Base-by-base conservation (phyloP, 2,797 vertebrate species). In the Cyclopterus lumpus region DNA sequence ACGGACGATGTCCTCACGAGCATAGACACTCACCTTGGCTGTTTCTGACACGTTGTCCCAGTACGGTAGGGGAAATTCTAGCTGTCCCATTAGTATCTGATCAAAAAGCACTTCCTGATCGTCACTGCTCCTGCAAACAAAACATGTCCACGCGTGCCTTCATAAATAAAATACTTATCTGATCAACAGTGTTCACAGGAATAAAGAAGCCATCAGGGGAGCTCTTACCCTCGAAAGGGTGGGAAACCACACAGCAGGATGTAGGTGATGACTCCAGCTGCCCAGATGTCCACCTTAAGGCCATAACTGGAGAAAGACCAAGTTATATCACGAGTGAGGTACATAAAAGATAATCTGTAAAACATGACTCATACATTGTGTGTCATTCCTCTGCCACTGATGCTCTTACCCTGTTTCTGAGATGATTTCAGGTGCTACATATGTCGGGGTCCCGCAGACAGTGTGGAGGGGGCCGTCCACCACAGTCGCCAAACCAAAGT, bases 211-310 rank as follows among this genome's bases (percentile, higher is more conserved):
- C 77, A 86, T 22, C n/a, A 53, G 69, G 49, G 73, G 79, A 62
- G 38, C 30, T 28, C 96, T 72, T 94, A 99, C 97, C 98, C 97
- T 86, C 98, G 94, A 83, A 99, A 99, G 0, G 97, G 98, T 84
- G 98, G 98, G 86, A 99, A 99, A 63, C 98, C 98, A 89, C 97
- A 99, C 67, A 99, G 95, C 67, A 99, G 94, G 88, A 99, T 99
- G 86, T 99, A 99, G 77, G 97, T 99, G 93, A 99, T 99, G 75
- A 99, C 98, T 75, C 98, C 97, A 48, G 97, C 98, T 66, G 98
- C 98, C 98, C 98, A 99, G 94, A 99, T 98, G 91, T 99, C 98
- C 93, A 99, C 98, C 88, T 99, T 99, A 94, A 99, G 95, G 93
- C 97, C 97, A 69, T 99, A 99, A 80, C 98, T 99, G 68, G 28